These are phyloP conservation scores for Chaetogeoica ovagalla DNA, from an alignment of 2,888 invertebrate genomes.

Conservation along the genomic window DNA sequence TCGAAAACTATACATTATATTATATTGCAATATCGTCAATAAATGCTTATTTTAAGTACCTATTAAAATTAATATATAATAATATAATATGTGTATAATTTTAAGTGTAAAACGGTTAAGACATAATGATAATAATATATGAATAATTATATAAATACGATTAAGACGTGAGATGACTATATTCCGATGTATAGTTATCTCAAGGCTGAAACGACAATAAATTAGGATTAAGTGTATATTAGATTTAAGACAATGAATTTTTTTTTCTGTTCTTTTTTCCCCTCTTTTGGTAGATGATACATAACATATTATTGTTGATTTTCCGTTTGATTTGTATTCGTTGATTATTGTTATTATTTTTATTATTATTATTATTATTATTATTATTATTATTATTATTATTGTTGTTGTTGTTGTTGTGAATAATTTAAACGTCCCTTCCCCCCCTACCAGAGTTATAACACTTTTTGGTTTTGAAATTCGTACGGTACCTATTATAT, in stretches of 20 bases:
- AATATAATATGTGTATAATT: neutral
- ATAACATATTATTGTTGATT: constrained; percentile 3
- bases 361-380: neutral
- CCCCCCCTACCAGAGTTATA: neutral
- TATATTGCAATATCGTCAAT: no score
- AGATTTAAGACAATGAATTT: constrained; percentile 12
- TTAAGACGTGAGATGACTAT: constrained; percentile 40
- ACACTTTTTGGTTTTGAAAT: constrained; percentile 19
- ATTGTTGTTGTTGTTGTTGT: no score
- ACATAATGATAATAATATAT: constrained; percentile 20
- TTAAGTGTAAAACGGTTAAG: constrained; percentile 28
- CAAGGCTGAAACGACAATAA: constrained; percentile 51
- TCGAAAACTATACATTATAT: no score
- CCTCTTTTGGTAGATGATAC: no score
- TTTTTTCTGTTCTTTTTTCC: neutral
- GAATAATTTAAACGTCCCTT: no score
- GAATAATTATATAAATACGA: constrained; percentile 14
- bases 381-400: constrained; percentile 1
- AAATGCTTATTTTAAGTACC: no score
- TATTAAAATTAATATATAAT: neutral
- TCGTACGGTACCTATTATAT: no score
- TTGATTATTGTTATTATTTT: neutral
- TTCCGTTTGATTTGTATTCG: neutral
- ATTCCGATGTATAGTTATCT: constrained; percentile 9
- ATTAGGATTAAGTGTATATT: constrained; percentile 32